These are phyloP conservation scores for Operophtera brumata DNA, from an alignment of 2,888 invertebrate species.

Conservation along the genomic window DNA sequence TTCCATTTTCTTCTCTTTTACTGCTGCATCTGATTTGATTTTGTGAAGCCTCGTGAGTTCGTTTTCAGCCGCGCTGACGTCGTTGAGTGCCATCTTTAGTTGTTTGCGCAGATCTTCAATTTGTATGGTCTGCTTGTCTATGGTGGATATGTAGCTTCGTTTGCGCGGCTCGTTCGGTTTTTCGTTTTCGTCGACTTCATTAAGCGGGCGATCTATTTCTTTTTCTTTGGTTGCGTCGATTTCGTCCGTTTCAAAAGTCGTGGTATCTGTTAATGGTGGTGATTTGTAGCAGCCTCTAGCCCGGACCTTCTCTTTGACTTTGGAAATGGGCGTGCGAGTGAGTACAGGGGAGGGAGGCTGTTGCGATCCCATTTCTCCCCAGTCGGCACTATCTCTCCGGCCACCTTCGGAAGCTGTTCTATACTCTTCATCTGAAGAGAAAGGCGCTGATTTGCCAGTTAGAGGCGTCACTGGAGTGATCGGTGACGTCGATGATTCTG, in stretches of 20 bases:
- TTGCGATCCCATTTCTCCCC: conserved; percentile 83
- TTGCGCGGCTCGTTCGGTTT: conserved; percentile 73
- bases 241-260: conserved; percentile 79
- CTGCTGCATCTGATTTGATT: conserved; percentile 84
- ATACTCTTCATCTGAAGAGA: conserved; percentile 93
- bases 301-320: conserved; percentile 76
- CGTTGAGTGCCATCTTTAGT: conserved; percentile 82
- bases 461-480: conserved; percentile 83
- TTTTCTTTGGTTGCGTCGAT: conserved; percentile 77
- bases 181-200: conserved; percentile 70
- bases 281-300: conserved; percentile 82
- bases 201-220: conserved; percentile 48
- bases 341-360: conserved; percentile 83
- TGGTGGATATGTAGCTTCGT: conserved; percentile 77
- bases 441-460: conserved; percentile 84
- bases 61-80: conserved; percentile 84
- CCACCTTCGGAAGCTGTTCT: conserved; percentile 92
- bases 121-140: conserved; percentile 84
- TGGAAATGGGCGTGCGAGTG: conserved; percentile 77
- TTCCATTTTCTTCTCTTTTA: conserved; percentile 88
- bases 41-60: conserved; percentile 87
- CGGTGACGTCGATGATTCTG: conserved; percentile 75
- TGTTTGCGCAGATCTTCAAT: conserved; percentile 86
- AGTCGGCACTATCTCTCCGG: conserved; percentile 89
- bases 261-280: conserved; percentile 74